phyloP scores from a whole-genome alignment of 2,888 invertebrate genomes.

The Dryomyza anilis region DNA sequence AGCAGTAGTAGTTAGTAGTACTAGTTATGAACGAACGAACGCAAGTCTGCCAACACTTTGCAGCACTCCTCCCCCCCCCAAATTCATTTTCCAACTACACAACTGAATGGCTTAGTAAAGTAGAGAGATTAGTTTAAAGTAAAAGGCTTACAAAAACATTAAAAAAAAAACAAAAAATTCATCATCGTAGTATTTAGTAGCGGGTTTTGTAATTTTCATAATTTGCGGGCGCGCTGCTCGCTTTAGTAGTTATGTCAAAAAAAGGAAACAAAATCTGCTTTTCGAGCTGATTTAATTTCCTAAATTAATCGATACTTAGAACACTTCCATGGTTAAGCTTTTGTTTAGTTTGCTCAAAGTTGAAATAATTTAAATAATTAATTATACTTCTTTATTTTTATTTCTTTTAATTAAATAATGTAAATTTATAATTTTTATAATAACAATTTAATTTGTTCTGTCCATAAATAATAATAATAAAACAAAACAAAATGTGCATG shows the following conservation, averaged over 20 bases:
- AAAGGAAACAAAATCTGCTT: not conserved
- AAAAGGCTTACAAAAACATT: conserved; percentile 3
- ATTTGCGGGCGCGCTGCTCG: not conserved
- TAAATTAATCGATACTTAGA: conserved; percentile 21
- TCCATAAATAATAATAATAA: conserved; percentile 15
- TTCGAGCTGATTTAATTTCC: conserved; percentile 6
- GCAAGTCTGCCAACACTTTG: not conserved
- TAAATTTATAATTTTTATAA: conserved; percentile 14
- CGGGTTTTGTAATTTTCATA: not conserved
- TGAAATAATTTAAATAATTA: conserved; percentile 16
- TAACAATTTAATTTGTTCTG: conserved; percentile 13
- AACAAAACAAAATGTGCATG: too few species aligned
- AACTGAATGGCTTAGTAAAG: too few species aligned
- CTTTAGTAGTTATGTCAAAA: not conserved
- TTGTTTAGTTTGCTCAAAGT: conserved; percentile 19
- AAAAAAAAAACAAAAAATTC: not conserved
- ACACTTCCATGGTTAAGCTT: conserved; percentile 15
- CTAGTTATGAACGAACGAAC: not conserved
- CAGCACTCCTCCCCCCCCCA: not conserved
- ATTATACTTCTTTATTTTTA: too few species aligned
- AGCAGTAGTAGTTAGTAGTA: not conserved
- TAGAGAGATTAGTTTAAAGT: conserved; percentile 22
- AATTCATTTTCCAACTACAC: not conserved
- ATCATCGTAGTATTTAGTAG: conserved; percentile 9
- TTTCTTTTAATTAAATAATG: conserved; percentile 18